Conservation (phyloP, 2,113 vertebrate species). For the Heterochromis multidens region DNA sequence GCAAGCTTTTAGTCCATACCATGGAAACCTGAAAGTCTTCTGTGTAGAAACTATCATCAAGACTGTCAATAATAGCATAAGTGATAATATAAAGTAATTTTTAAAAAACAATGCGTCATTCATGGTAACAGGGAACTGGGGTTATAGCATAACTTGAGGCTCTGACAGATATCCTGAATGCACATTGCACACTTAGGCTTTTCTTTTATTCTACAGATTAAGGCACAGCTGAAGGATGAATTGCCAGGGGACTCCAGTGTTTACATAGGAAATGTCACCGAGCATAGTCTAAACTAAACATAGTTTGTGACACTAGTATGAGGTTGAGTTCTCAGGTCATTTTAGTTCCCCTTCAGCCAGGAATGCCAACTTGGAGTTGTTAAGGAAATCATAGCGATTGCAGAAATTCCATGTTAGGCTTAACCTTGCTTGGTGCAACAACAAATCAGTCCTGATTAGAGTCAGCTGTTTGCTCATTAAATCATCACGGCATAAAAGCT, state of each 20-base stretch:
- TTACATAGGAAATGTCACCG: neutral
- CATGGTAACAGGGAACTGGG: neutral
- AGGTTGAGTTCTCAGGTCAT: neutral
- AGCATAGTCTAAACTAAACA: neutral
- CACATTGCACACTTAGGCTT: neutral
- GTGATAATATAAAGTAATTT: neutral
- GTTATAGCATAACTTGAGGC: neutral
- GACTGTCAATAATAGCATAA: neutral
- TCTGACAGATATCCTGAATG: neutral
- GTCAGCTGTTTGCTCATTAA: constrained; percentile 44
- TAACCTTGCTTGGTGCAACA: neutral
- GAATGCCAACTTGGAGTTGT: neutral
- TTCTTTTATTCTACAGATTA: neutral
- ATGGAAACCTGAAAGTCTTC: neutral
- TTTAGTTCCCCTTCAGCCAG: neutral
- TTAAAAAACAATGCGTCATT: neutral
- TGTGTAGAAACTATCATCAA: neutral
- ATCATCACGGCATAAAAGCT: neutral
- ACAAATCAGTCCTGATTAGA: constrained; percentile 33
- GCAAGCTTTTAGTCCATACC: neutral
- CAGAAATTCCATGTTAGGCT: neutral
- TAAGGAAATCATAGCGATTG: neutral
- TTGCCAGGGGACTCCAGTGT: neutral
- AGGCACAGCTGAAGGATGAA: neutral
- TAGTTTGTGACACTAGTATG: neutral